Base-by-base conservation (phyloP, 1,140 invertebrate genomes). In the Oncopeltus fasciatus region DNA sequence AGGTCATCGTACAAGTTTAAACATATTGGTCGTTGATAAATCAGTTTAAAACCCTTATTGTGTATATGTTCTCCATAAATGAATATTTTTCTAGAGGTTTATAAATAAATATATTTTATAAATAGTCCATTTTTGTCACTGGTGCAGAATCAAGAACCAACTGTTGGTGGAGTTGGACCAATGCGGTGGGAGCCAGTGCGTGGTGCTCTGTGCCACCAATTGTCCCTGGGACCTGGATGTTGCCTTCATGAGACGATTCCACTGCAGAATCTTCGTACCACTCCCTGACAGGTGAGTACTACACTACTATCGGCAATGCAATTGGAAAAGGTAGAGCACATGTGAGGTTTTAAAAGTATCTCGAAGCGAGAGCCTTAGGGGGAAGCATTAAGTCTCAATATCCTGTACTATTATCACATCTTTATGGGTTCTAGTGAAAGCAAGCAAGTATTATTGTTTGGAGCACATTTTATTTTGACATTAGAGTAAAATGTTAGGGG, bases 141-240 rank as follows among this genome's bases (percentile, higher is more conserved):
- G n/a, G n/a, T 69, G 74, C 11, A 61, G 60, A 16, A 56, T 61
- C 11, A 61, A 61, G 18, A 61, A 61, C 24, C 60, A 61, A 26
- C 51, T 61, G 11, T 43, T 61, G 11, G 43, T 76, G 64, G 74
- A 63, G 56, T 66, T 70, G 26, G 73, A 73, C 63, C 69, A 73
- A 26, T 71, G 67, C 53, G 64, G 14, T 60, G 57, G 33, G 29
- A 67, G 77, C 2, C 29, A 21, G 20, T 56, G 47, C 43, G 75
- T 81, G 62, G 64, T 83, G 4, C 68, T 83, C 27, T 78, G 77
- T 68, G 81, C 81, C 8, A 83, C 82, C 16, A 83, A 83, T 70
- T 81, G 80, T 70, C 82, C 82, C 3, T 83, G 81, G 81, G 80
- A 83, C 60, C 70, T 84, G 26, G 82, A 84, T 69, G 67, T 75